Evolutionary conservation across 2,888 invertebrate species (phyloP).

Genomic region (Sinopyrophorus schimmeli): DNA sequence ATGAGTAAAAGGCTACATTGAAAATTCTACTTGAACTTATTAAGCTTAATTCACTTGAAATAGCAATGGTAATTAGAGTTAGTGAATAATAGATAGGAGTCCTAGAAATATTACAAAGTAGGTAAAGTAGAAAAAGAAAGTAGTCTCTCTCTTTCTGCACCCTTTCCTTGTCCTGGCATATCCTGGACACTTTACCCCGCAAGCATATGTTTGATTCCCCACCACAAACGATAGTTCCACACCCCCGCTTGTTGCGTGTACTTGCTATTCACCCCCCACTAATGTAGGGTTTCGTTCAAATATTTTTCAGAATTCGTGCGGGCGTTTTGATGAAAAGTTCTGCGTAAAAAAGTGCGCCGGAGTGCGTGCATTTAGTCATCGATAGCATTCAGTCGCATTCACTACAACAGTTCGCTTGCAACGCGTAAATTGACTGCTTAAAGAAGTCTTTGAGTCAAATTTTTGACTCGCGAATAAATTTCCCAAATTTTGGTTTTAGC

Average conservation of each 20-base stretch:
- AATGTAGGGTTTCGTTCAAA: slow-evolving; percentile 49
- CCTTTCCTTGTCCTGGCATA: slow-evolving; percentile 36
- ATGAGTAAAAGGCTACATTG: too few relatives aligned
- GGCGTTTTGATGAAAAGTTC: slow-evolving; percentile 55
- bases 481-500: not conserved
- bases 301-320: slow-evolving; percentile 55
- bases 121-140: slow-evolving; percentile 35
- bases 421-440: slow-evolving; percentile 21
- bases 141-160: slow-evolving; percentile 36
- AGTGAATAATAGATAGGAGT: slow-evolving; percentile 21
- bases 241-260: slow-evolving; percentile 51
- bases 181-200: slow-evolving; percentile 49
- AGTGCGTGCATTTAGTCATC: slow-evolving; percentile 37
- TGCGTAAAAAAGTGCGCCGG: slow-evolving; percentile 39
- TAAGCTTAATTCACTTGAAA: slow-evolving; percentile 10
- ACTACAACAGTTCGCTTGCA: slow-evolving; percentile 25
- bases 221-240: slow-evolving; percentile 42
- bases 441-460: slow-evolving; percentile 12
- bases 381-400: slow-evolving; percentile 32
- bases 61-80: slow-evolving; percentile 14
- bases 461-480: slow-evolving; percentile 21
- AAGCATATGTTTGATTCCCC: slow-evolving; percentile 39
- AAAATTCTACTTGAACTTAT: not conserved
- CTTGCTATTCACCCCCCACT: slow-evolving; percentile 48
- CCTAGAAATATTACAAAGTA: slow-evolving; percentile 23